Evolutionary conservation across 2,797 vertebrate species (phyloP).

Genomic region (Hapalemur alaotrensis): DNA sequence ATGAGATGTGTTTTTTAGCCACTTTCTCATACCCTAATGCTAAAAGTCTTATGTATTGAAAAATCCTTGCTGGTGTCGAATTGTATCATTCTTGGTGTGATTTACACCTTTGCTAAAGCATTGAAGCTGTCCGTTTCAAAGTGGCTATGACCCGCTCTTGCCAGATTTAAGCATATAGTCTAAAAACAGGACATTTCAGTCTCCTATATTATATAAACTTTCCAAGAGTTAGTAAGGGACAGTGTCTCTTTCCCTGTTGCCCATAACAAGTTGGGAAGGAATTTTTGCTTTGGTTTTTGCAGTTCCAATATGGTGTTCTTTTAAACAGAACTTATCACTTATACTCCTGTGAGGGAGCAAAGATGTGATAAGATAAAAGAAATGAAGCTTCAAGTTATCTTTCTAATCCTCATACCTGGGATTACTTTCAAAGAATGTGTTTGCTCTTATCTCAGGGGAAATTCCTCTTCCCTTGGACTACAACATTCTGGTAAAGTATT

Average conservation of each 20-base stretch:
- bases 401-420: conserved; percentile 84
- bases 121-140: background rate
- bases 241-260: conserved; percentile 22
- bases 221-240: background rate
- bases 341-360: conserved; percentile 72
- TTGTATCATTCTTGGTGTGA: background rate
- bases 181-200: background rate
- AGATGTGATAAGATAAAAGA: conserved; percentile 86
- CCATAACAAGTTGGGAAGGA: conserved; percentile 46
- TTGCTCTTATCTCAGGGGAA: conserved; percentile 82
- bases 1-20: background rate
- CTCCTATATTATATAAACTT: background rate
- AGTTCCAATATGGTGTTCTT: conserved; percentile 67
- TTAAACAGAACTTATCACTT: conserved; percentile 78
- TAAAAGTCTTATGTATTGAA: background rate
- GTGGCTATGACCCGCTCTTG: background rate
- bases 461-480: conserved; percentile 72
- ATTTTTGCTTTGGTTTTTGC: conserved; percentile 69
- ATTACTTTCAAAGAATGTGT: conserved; percentile 83
- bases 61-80: background rate
- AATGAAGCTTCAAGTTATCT: conserved; percentile 85
- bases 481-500: conserved; percentile 72
- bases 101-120: background rate
- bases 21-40: background rate
- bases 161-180: background rate